Percentiles rank a stretch among this genome's conserved stretches.
Evolutionary conservation across 37 sponge, comb jelly and placozoan species (phyloP).

Genomic region (Mnemiopsis leidyi): DNA sequence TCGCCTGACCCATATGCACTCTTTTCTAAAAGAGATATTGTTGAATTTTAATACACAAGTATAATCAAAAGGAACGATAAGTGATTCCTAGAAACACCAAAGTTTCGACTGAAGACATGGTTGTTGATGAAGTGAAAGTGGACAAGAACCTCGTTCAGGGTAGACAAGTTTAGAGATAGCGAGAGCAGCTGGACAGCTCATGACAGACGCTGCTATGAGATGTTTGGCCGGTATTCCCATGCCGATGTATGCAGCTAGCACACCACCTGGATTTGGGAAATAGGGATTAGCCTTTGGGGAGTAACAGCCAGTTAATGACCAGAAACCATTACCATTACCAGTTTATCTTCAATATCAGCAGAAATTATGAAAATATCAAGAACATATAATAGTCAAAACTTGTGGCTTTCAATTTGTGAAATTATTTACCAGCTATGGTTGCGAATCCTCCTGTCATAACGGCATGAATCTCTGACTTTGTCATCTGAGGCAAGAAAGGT

Average conservation of each 20-base stretch:
- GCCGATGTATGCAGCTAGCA: conserved; percentile 61
- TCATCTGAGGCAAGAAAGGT: conserved; percentile 65
- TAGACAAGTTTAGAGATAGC: conserved; percentile 66
- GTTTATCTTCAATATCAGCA: too few relatives aligned
- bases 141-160: conserved; percentile 62
- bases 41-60: too few relatives aligned
- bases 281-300: too few relatives aligned
- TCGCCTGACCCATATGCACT: neutral
- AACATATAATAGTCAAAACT: neutral
- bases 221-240: conserved; percentile 64
- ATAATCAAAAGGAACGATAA: too few relatives aligned
- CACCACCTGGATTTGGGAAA: conserved; percentile 56
- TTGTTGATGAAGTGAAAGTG: too few relatives aligned
- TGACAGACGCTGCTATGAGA: conserved; percentile 66
- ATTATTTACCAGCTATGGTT: conserved; percentile 65
- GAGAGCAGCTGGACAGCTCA: conserved; percentile 66
- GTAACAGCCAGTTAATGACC: too few relatives aligned
- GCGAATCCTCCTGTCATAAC: conserved; percentile 67
- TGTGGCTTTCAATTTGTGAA: too few relatives aligned
- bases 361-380: too few relatives aligned
- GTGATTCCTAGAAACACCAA: too few relatives aligned
- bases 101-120: too few relatives aligned
- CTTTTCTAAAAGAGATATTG: conserved; percentile 17
- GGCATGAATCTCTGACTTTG: conserved; percentile 65
- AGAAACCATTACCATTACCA: too few relatives aligned